These are phyloP conservation scores for Corythornis vintsioides DNA, from an alignment of 2,113 vertebrate species.

Conservation along the genomic window DNA sequence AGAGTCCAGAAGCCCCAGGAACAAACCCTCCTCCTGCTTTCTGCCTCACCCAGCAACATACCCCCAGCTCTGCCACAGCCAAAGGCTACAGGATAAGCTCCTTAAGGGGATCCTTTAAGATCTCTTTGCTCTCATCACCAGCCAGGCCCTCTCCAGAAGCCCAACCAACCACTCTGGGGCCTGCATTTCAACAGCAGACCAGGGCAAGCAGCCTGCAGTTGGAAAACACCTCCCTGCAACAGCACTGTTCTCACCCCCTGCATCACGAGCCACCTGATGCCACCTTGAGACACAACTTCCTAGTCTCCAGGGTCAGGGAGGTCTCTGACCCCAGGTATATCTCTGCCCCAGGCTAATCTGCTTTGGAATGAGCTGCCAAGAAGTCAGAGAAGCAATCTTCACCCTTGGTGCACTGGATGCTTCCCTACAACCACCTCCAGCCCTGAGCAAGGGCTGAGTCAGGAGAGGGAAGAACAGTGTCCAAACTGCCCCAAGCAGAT, in stretches of 20 bases:
- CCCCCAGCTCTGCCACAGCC: neutral
- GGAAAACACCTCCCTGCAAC: accelerated
- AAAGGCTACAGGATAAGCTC: neutral
- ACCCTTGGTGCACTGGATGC: neutral
- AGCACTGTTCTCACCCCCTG: accelerated
- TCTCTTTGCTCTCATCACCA: neutral
- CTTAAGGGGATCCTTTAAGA: neutral
- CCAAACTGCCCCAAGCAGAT: accelerated
- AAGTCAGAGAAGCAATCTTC: neutral
- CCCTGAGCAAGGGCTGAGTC: too few species aligned
- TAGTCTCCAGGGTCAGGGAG: neutral
- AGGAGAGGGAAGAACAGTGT: accelerated
- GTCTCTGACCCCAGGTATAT: neutral
- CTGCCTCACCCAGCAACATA: neutral
- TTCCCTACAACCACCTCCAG: neutral
- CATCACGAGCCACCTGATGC: accelerated
- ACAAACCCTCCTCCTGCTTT: neutral
- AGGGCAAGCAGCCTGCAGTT: neutral
- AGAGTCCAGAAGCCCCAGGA: neutral
- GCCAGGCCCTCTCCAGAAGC: neutral
- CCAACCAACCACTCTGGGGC: neutral
- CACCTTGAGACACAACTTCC: neutral
- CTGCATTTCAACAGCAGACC: accelerated
- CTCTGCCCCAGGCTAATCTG: neutral
- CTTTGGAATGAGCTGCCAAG: neutral